Conservation (phyloP, 1,140 invertebrate genomes). For the Plodia interpunctella region DNA sequence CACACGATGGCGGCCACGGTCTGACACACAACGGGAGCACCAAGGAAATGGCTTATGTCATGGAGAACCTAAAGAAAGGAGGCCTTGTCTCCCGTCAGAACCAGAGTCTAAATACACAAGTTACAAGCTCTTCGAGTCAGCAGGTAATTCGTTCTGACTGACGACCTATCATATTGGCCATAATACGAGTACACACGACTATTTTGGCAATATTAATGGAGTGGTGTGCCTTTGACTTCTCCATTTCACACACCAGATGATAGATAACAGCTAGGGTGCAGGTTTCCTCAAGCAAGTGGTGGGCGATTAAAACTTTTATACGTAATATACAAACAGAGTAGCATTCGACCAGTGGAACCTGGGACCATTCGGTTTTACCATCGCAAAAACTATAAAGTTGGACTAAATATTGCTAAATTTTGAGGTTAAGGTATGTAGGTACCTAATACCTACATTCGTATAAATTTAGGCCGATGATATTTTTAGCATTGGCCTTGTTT, state of each 20-base stretch:
- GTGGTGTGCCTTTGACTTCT: no score
- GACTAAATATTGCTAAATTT: neutral
- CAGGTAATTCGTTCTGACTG: conserved; percentile 43
- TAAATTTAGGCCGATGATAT: conserved; percentile 54
- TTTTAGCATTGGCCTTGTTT: conserved; percentile 52
- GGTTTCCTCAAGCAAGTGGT: no score
- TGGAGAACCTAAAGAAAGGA: conserved; percentile 73
- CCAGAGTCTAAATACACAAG: conserved; percentile 67
- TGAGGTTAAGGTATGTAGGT: neutral
- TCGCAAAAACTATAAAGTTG: neutral
- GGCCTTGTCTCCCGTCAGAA: conserved; percentile 63
- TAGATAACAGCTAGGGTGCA: no score
- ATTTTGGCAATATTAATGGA: no score
- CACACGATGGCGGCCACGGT: conserved; percentile 63
- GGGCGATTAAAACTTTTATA: no score
- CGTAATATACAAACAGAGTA: no score
- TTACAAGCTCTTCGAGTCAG: conserved; percentile 72
- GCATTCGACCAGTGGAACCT: no score
- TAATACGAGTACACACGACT: no score
- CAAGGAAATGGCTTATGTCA: conserved; percentile 69
- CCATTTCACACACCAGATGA: no score
- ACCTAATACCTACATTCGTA: conserved; percentile 18
- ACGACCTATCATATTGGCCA: no score
- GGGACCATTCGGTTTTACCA: no score
- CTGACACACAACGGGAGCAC: conserved; percentile 69